Conservation (phyloP, 2,113 vertebrate species). For the Climacteris rufus region DNA sequence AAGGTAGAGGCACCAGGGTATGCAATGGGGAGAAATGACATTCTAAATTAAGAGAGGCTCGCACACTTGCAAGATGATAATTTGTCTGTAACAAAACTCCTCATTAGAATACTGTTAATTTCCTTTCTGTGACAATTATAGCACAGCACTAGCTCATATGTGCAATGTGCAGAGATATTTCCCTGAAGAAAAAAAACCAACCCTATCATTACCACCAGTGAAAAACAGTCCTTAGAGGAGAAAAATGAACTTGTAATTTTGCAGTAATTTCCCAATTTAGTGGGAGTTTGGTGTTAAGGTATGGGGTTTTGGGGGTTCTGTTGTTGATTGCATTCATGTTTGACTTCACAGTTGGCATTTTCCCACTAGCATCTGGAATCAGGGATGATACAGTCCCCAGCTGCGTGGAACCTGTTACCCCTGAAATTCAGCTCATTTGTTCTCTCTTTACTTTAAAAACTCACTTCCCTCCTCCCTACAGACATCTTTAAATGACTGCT, state of each 20-base stretch:
- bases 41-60: slow-evolving; percentile 70
- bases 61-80: slow-evolving; percentile 54
- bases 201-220: background rate
- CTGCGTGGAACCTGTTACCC: slow-evolving; percentile 32
- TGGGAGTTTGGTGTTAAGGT: background rate
- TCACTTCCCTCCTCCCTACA: background rate
- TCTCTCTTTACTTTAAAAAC: slow-evolving; percentile 3
- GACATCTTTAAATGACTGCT: slow-evolving; percentile 23
- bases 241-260: slow-evolving; percentile 19
- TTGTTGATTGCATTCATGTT: background rate
- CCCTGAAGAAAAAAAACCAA: background rate
- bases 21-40: slow-evolving; percentile 50
- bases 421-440: slow-evolving; percentile 35
- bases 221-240: slow-evolving; percentile 5
- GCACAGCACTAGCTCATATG: slow-evolving; percentile 36
- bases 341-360: background rate
- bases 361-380: background rate
- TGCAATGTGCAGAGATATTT: slow-evolving; percentile 40
- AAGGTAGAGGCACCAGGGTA: slow-evolving; percentile 56
- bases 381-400: background rate
- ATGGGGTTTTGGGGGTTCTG: background rate
- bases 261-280: background rate
- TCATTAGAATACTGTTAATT: slow-evolving; percentile 74
- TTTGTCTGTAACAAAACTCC: slow-evolving; percentile 70
- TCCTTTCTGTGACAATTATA: slow-evolving; percentile 59